Evolutionary conservation across 2,797 vertebrate species (phyloP), one percentile per base, ranked within the genome.

Genomic region (Dendrocincla tyrannina): DNA sequence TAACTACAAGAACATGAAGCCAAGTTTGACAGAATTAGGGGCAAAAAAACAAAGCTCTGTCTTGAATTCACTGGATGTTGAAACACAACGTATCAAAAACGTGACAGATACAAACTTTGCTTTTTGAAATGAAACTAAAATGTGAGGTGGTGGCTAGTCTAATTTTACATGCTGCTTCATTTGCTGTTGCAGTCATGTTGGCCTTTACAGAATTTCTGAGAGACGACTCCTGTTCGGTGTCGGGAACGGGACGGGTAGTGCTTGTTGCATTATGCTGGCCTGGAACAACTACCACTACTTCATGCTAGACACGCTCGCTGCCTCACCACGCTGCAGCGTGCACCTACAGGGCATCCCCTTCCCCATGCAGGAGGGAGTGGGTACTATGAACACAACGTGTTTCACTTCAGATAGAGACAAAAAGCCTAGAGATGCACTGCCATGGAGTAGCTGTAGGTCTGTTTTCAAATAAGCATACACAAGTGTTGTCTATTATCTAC

Each of bases 401-500:
- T 87, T 75, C 32, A 55, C 73, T 47, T 75, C 63, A 0, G 89
- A 5, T 3, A 67, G 47, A 76, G 86, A 74, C 55, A 16, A 3
- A 69, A 53, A 73, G 73, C 77, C 59, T 58, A 53, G 89, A 62
- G 75, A 27, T 58, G 75, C 32, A 9, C 89, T 66, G 41, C 56
- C 4, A 63, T 4, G 49, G 80, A 88, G 84, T 9, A 97, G 97
- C 94, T 94, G 96, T 93, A 62, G 93, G 96, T 96, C 92, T 96
- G 96, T 72, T 95, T 97, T 97, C 97, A 98, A 98, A 98, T 97
- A 98, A 98, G 95, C 96, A 17, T 98, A 97, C 97, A 98, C 97
- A 96, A 96, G 97, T 97, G 95, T 91, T 59, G 95, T 95, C 95
- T 98, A 98, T 98, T 98, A 98, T 98, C 98, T 98, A 98, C 97